These are phyloP conservation scores for Pristionchus entomophagus DNA, from an alignment of 2,888 invertebrate genomes.

Conservation along the genomic window DNA sequence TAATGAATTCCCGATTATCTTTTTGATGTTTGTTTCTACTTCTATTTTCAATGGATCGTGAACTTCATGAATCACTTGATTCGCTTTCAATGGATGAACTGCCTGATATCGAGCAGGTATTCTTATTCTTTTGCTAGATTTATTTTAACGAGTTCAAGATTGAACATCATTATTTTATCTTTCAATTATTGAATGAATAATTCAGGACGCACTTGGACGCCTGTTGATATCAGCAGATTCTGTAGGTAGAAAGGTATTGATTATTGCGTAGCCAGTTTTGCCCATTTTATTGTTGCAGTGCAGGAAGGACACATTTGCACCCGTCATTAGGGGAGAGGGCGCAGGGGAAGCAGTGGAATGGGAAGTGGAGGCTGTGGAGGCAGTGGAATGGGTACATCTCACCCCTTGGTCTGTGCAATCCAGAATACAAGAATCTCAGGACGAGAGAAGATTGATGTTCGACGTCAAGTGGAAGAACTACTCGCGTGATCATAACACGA, in stretches of 20 bases:
- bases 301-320: too few relatives aligned
- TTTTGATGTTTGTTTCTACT: not conserved
- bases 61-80: too few relatives aligned
- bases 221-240: too few relatives aligned
- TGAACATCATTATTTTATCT: too few relatives aligned
- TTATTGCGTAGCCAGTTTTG: not conserved
- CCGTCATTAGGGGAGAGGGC: too few relatives aligned
- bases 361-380: not conserved
- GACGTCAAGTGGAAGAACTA: not conserved
- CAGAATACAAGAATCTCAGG: too few relatives aligned
- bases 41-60: not conserved
- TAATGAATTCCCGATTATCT: too few relatives aligned
- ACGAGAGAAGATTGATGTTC: not conserved
- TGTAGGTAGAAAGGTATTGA: too few relatives aligned
- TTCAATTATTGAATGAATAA: too few relatives aligned
- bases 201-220: too few relatives aligned
- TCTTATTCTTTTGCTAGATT: not conserved
- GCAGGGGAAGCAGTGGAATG: too few relatives aligned
- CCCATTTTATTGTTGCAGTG: not conserved
- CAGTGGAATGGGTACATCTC: not conserved
- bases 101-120: not conserved
- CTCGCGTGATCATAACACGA: not conserved
- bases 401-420: too few relatives aligned
- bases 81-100: not conserved
- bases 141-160: not conserved